These are phyloP conservation scores for Narcine bancroftii DNA, from an alignment of 2,113 vertebrate species.

Conservation along the genomic window DNA sequence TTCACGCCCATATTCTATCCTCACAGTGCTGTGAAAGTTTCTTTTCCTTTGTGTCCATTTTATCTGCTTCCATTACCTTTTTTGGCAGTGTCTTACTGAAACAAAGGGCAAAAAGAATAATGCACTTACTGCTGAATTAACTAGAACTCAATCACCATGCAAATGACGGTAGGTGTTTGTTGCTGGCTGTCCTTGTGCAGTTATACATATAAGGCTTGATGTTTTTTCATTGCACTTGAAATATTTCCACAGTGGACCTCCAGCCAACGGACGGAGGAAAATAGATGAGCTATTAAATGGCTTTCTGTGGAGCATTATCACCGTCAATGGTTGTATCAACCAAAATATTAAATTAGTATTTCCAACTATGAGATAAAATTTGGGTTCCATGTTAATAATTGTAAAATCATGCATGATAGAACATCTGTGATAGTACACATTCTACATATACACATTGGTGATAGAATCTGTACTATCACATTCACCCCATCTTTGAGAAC, in stretches of 20 bases:
- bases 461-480: too few relatives aligned
- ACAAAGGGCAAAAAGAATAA: too few relatives aligned
- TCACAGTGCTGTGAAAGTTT: background rate
- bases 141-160: background rate
- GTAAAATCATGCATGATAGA: background rate
- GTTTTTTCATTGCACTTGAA: background rate
- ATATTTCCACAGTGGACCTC: background rate
- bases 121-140: too few relatives aligned
- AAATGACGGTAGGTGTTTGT: background rate
- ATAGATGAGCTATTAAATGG: background rate
- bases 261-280: background rate
- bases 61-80: background rate
- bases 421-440: too few relatives aligned
- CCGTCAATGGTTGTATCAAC: background rate
- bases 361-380: background rate
- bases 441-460: too few relatives aligned
- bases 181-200: too few relatives aligned
- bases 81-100: background rate
- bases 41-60: background rate
- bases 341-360: background rate
- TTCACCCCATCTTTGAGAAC: too few relatives aligned
- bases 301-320: background rate
- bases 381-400: background rate
- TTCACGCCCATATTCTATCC: background rate
- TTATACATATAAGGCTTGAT: background rate